A percentile compares a stretch with the other conserved stretches of the same genome.
These are phyloP conservation scores for Mirza zaza DNA, from an alignment of 2,113 vertebrate species.

Conservation along the genomic window DNA sequence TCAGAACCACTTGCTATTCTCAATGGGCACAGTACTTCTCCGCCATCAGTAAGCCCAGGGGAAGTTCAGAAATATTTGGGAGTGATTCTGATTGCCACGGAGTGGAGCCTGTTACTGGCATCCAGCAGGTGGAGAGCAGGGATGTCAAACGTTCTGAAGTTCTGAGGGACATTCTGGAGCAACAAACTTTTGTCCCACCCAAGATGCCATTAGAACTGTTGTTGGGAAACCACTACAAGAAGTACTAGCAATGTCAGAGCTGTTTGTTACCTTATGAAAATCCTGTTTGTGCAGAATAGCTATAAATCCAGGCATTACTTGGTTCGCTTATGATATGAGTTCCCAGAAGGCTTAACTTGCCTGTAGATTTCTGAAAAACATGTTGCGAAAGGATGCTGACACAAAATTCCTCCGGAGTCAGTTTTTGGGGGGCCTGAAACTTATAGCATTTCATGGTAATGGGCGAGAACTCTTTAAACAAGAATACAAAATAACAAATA, in stretches of 20 bases:
- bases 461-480: background rate
- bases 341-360: constrained; percentile 34
- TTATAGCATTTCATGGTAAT: background rate
- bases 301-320: constrained; percentile 8
- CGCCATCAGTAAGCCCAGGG: background rate
- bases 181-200: background rate
- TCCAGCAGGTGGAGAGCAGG: background rate
- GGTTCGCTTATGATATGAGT: background rate
- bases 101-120: background rate
- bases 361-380: background rate
- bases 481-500: background rate
- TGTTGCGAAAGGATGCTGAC: background rate
- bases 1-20: background rate
- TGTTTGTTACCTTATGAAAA: background rate
- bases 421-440: background rate
- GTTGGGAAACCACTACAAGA: background rate
- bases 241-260: background rate
- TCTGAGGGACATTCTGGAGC: background rate
- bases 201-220: background rate
- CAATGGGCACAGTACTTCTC: background rate
- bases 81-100: background rate
- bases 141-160: background rate
- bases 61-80: background rate
- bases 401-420: background rate
- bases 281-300: background rate